phyloP scores from a whole-genome alignment of 2,888 invertebrate species.

The Micropterix aruncella region DNA sequence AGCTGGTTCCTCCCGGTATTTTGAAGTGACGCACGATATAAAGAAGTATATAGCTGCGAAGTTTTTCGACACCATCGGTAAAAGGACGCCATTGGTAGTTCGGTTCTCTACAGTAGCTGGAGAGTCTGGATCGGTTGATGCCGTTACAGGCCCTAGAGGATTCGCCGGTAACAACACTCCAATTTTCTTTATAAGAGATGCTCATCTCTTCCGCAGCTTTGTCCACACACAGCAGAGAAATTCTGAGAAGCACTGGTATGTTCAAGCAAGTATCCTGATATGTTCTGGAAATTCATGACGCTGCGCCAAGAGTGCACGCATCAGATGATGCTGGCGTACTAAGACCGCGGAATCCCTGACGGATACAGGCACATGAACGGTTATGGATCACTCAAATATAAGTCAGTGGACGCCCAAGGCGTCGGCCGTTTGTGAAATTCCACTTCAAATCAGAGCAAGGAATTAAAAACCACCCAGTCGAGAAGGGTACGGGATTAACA shows the following conservation, averaged over 20 bases:
- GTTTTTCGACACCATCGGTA: slow-evolving; percentile 42
- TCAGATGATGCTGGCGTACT: slow-evolving; percentile 30
- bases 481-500: slow-evolving; percentile 16
- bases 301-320: slow-evolving; percentile 31
- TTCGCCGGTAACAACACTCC: slow-evolving; percentile 39
- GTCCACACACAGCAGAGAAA: slow-evolving; percentile 40
- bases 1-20: slow-evolving; percentile 40
- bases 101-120: slow-evolving; percentile 45
- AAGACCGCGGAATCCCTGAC: slow-evolving; percentile 35
- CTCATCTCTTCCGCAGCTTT: slow-evolving; percentile 34
- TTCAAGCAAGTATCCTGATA: slow-evolving; percentile 15
- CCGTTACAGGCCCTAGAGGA: slow-evolving; percentile 27
- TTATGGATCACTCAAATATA: slow-evolving; percentile 30
- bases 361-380: slow-evolving; percentile 39
- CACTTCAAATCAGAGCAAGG: slow-evolving; percentile 24
- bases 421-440: slow-evolving; percentile 26
- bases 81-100: slow-evolving; percentile 38
- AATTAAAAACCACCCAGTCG: slow-evolving; percentile 22
- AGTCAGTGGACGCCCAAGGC: slow-evolving; percentile 28
- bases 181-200: slow-evolving; percentile 40
- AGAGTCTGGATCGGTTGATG: slow-evolving; percentile 50
- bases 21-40: slow-evolving; percentile 43
- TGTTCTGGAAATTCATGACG: slow-evolving; percentile 37
- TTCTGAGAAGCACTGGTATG: slow-evolving; percentile 35
- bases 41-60: slow-evolving; percentile 42